These are phyloP conservation scores for Heterotis niloticus DNA, from an alignment of 2,113 vertebrate genomes.

Conservation along the genomic window DNA sequence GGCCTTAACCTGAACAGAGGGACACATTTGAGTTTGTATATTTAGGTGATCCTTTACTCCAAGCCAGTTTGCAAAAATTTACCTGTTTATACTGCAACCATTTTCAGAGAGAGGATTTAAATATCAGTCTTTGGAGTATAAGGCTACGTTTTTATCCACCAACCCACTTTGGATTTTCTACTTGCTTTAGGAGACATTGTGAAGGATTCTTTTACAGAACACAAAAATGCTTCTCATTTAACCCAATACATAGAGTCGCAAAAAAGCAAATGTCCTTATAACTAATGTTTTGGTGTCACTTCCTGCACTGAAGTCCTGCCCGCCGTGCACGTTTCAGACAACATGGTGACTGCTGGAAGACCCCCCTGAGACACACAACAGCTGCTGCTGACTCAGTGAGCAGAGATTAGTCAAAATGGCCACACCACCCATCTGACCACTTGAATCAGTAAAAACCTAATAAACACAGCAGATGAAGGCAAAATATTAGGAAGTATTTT, in stretches of 20 bases:
- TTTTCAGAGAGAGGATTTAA: slow-evolving; percentile 11
- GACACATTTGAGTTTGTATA: too few species aligned
- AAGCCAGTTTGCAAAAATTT: too few species aligned
- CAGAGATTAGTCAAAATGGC: slow-evolving; percentile 20
- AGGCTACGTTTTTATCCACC: too few species aligned
- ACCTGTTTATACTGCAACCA: too few species aligned
- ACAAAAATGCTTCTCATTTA: not conserved
- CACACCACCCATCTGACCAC: slow-evolving; percentile 5
- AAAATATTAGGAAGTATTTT: not conserved
- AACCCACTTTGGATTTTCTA: not conserved
- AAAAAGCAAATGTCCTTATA: too few species aligned
- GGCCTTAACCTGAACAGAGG: too few species aligned
- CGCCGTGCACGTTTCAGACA: not conserved
- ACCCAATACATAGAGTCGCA: not conserved
- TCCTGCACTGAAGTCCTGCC: not conserved
- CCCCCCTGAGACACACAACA: not conserved
- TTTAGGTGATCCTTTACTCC: too few species aligned
- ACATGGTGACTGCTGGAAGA: not conserved
- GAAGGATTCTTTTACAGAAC: not conserved
- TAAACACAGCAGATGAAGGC: not conserved
- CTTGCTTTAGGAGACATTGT: not conserved
- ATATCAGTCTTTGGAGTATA: not conserved
- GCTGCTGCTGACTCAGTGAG: slow-evolving; percentile 21
- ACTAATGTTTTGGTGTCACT: too few species aligned
- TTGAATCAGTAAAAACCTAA: slow-evolving; percentile 7